Base-by-base conservation (phyloP, 1,140 invertebrate species). In the Brachionus asplanchnoidis region DNA sequence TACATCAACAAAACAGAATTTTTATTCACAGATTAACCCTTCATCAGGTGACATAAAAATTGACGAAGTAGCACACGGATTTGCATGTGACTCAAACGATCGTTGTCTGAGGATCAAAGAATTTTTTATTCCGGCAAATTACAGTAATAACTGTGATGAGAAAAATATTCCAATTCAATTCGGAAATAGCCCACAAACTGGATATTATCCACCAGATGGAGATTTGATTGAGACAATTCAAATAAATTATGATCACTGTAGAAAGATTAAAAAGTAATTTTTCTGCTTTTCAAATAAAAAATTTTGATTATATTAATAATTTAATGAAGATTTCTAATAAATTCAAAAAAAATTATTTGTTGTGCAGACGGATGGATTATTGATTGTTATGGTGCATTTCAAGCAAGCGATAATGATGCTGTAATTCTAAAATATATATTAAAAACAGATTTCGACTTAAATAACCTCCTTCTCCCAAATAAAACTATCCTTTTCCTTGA, bases 361-460 rank as follows among this genome's bases (percentile, higher is more conserved):
- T 77, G 73, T 26, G 20, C 73, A 28, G 73, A 77, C 26, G 73
- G 73, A 32, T 77, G 20, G 42, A 50, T 77, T 0, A 77, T 77
- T 20, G 73, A 77, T 32, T 77, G 73, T 50, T 77, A 77, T 77
- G 73, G 73, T 1, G 17, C 42, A 17, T 77, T 77, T 77, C 9
- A 77, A 50, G 73, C 42, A 46, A 23, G 44, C 20, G 23, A 50
- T 26, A 77, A 77, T 50, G 73, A 77, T 50, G 73, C 73, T 26
- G 9, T 1, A 20, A 77, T 77, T 9, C 26, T 77, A 26, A 50
- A 50, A 14, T 77, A 77, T 50, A 77, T 77, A 26, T 77, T 77
- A 26, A 36, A 53, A 77, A 53, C 26, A 12, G 73, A 77, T 77
- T 50, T 28, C 0, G 73, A 50, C 20, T 77, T 77, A 50, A 23